A percentile compares a stretch with the other conserved stretches of the same genome.
Evolutionary conservation across 2,113 vertebrate species (phyloP).

Genomic region (Sus scrofa): DNA sequence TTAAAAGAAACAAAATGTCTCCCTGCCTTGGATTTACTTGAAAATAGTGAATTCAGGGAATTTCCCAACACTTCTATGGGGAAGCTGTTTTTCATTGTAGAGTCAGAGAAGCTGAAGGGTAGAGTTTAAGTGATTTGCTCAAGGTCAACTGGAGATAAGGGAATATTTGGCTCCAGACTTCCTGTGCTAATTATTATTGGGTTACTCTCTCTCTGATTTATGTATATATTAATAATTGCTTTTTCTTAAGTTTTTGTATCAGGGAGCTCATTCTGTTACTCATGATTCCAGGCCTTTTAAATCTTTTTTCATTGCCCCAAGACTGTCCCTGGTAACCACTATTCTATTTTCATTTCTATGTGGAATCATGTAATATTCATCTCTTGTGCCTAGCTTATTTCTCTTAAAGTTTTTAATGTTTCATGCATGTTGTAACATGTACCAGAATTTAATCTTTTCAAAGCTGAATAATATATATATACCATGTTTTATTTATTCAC

Average conservation of each 20-base stretch:
- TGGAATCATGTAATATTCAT: not conserved
- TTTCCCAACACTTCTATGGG: not conserved
- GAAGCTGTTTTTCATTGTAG: not conserved
- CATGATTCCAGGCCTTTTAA: not conserved
- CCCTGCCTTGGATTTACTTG: not conserved
- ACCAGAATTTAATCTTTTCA: conserved; percentile 26
- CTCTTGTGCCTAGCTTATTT: not conserved
- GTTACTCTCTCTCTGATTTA: not conserved
- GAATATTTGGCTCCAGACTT: not conserved
- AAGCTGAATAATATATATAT: not conserved
- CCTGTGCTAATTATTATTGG: conserved; percentile 19
- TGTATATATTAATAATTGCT: not conserved
- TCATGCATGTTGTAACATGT: not conserved
- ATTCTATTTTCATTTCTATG: not conserved
- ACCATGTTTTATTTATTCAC: not conserved
- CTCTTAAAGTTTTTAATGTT: not conserved
- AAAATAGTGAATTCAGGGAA: not conserved
- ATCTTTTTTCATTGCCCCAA: not conserved
- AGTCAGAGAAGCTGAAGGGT: not conserved
- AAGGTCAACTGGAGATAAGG: not conserved
- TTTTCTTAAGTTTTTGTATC: conserved; percentile 41
- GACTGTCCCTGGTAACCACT: not conserved
- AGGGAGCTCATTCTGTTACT: not conserved
- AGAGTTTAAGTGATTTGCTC: conserved; percentile 2
- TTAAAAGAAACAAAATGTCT: conserved; percentile 44